These are phyloP conservation scores for Prochilodus magdalenae DNA, from an alignment of 2,113 vertebrate genomes.

Conservation along the genomic window DNA sequence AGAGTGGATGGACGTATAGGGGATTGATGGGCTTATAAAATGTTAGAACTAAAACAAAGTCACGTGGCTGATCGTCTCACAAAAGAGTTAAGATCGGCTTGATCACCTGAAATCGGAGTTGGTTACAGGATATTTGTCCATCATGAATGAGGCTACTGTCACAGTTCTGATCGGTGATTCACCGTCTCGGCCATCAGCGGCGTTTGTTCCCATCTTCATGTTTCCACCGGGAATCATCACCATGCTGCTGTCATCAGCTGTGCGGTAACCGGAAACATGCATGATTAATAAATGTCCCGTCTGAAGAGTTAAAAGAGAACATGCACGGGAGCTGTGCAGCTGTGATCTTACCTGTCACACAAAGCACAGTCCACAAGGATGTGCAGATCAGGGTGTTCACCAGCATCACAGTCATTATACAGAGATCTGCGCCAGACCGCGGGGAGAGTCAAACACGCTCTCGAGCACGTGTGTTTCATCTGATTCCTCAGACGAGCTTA, in stretches of 20 bases:
- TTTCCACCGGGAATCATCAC: constrained; percentile 80
- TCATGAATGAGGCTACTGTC: constrained; percentile 76
- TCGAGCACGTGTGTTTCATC: neutral
- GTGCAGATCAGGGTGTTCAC: neutral
- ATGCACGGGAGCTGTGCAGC: neutral
- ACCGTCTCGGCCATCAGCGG: constrained; percentile 75
- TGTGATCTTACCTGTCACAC: constrained; percentile 36
- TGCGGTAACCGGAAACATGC: neutral
- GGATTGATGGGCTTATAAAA: too few relatives aligned
- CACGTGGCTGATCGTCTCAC: neutral
- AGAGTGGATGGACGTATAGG: too few relatives aligned
- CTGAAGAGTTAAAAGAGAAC: too few relatives aligned
- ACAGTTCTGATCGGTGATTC: constrained; percentile 79
- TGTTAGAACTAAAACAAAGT: neutral
- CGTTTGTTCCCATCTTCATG: constrained; percentile 82
- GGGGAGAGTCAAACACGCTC: neutral
- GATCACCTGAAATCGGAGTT: constrained; percentile 89
- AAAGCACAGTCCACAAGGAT: constrained; percentile 27
- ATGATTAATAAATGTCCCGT: neutral
- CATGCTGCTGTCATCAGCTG: constrained; percentile 67
- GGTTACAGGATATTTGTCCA: constrained; percentile 87
- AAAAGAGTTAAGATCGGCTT: neutral
- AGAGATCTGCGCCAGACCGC: neutral
- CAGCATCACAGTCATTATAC: neutral
- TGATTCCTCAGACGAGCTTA: neutral